Conservation (phyloP, 1,140 invertebrate genomes). For the Rhynchophorus ferrugineus region DNA sequence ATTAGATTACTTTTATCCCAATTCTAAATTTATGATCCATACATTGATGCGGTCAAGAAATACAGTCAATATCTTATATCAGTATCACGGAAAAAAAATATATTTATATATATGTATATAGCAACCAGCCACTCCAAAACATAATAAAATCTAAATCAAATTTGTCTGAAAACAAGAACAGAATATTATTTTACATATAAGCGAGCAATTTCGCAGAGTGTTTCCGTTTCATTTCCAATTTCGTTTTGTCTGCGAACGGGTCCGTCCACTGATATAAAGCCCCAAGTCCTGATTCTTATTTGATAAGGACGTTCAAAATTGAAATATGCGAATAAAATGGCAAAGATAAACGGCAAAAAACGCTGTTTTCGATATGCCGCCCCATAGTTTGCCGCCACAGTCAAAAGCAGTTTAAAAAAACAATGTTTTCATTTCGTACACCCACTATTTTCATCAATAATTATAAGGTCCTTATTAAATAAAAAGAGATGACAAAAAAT, state of each 20-base stretch:
- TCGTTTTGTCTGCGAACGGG: constrained; percentile 9
- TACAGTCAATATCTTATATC: no score
- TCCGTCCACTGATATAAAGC: constrained; percentile 18
- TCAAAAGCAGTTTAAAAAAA: no score
- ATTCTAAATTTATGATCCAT: no score
- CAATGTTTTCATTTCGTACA: no score
- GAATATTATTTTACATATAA: constrained; percentile 7
- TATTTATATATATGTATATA: no score
- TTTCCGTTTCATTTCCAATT: constrained; percentile 12
- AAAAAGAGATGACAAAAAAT: no score
- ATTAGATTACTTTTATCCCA: no score
- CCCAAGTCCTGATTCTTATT: constrained; percentile 11
- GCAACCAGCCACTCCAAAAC: neutral
- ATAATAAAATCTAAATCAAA: constrained; percentile 6
- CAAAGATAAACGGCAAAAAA: constrained; percentile 14
- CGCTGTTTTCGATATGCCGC: neutral
- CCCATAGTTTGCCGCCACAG: neutral
- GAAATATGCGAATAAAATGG: constrained; percentile 17
- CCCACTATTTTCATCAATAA: no score
- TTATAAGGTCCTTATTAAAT: no score
- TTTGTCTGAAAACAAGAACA: neutral
- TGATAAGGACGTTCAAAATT: constrained; percentile 19
- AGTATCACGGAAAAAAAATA: no score
- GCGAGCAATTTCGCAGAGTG: constrained; percentile 7
- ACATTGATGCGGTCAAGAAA: no score